phyloP scores from a whole-genome alignment of 2,888 invertebrate genomes.

The Brenthis daphne region DNA sequence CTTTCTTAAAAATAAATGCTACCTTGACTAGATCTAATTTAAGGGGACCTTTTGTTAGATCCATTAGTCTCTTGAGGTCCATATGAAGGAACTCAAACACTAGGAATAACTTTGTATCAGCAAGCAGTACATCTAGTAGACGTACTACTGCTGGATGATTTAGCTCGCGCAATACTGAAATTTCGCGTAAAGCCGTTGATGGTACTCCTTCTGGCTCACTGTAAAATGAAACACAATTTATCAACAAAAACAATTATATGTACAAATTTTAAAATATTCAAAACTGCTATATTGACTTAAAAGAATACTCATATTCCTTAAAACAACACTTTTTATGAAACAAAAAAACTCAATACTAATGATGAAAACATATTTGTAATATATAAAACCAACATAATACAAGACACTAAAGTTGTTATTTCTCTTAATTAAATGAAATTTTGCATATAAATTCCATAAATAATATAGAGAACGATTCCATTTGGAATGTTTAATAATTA shows the following conservation, averaged over 20 bases:
- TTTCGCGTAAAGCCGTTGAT: conserved; percentile 98
- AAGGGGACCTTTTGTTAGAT: conserved; percentile 84
- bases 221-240: conserved; percentile 24
- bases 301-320: too few relatives aligned
- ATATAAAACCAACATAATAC: too few relatives aligned
- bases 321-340: too few relatives aligned
- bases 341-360: too few relatives aligned
- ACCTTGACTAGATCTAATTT: conserved; percentile 87
- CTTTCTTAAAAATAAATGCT: conserved; percentile 11
- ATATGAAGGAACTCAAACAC: conserved; percentile 97
- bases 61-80: conserved; percentile 95
- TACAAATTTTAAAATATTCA: neutral
- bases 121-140: conserved; percentile 93
- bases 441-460: too few relatives aligned
- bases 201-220: conserved; percentile 98
- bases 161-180: conserved; percentile 94
- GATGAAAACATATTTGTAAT: too few relatives aligned
- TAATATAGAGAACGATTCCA: too few relatives aligned
- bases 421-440: too few relatives aligned
- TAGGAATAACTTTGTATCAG: conserved; percentile 92
- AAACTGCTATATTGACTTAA: neutral
- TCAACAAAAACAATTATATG: conserved; percentile 2
- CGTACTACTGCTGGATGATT: conserved; percentile 95
- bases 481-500: too few relatives aligned
- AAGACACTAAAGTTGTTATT: too few relatives aligned